phyloP scores from a whole-genome alignment of 2,797 vertebrate species.

The Botia almorhae region DNA sequence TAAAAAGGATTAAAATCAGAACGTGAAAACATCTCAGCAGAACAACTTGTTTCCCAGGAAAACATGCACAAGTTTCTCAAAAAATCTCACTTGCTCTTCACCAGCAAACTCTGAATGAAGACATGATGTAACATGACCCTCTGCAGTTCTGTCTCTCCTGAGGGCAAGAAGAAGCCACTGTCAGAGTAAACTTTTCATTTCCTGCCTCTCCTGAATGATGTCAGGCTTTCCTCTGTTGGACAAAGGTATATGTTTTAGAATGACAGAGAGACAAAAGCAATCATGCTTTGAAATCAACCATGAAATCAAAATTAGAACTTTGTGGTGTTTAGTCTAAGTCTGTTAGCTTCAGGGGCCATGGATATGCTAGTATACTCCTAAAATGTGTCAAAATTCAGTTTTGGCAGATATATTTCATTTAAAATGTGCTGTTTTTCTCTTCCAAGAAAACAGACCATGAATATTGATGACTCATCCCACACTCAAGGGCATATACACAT shows the following conservation, averaged over 20 bases:
- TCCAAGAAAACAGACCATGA: neutral
- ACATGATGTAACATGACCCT: conserved; percentile 22
- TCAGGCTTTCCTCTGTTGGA: conserved; percentile 21
- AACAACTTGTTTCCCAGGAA: conserved; percentile 18
- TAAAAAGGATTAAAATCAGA: neutral
- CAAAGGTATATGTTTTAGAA: neutral
- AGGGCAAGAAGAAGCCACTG: conserved; percentile 25
- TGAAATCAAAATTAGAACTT: conserved; percentile 7
- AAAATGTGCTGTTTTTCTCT: neutral
- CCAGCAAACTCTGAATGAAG: conserved; percentile 26
- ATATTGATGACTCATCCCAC: neutral
- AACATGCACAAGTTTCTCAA: neutral
- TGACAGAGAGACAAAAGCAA: conserved; percentile 33
- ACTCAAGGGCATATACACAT: neutral
- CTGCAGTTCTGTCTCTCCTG: conserved; percentile 31
- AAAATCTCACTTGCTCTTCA: conserved; percentile 22
- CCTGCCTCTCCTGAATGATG: conserved; percentile 30
- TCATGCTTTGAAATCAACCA: conserved; percentile 13
- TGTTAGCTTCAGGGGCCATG: neutral
- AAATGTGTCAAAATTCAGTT: neutral
- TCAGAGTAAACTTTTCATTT: conserved; percentile 25
- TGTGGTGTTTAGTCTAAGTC: neutral
- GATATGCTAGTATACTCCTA: neutral
- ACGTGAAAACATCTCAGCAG: neutral
- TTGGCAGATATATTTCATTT: neutral